Conservation (phyloP, 2,888 invertebrate genomes). For the Eupithecia vulgata region DNA sequence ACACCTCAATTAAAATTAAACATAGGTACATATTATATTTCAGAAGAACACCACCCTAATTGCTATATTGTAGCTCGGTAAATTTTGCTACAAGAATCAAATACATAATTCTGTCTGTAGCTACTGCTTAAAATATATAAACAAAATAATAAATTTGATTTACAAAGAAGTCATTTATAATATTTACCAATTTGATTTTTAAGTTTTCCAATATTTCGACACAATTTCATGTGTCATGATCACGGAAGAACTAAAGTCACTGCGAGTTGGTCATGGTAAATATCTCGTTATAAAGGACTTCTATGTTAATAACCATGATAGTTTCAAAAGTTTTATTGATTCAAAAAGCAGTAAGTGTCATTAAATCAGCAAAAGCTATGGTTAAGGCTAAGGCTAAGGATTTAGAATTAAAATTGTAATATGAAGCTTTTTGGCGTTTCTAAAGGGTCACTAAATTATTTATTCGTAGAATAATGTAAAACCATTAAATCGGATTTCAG, state of each 20-base stretch:
- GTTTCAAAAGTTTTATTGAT: too few relatives aligned
- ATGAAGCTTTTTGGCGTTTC: constrained; percentile 12
- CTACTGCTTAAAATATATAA: not conserved
- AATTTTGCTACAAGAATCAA: not conserved
- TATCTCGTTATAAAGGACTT: too few relatives aligned
- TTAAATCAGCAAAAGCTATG: not conserved
- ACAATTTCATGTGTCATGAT: too few relatives aligned
- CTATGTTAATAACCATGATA: too few relatives aligned
- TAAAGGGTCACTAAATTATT: constrained; percentile 35
- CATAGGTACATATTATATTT: too few relatives aligned
- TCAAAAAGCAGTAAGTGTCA: not conserved
- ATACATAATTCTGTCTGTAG: not conserved
- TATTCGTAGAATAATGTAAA: constrained; percentile 37
- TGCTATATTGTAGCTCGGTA: not conserved
- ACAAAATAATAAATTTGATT: not conserved
- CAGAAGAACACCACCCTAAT: not conserved
- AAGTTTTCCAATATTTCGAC: too few relatives aligned
- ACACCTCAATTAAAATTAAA: not conserved
- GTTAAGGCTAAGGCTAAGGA: too few relatives aligned
- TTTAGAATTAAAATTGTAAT: constrained; percentile 4
- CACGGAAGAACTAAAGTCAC: too few relatives aligned
- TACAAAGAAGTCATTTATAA: not conserved
- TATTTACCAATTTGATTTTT: too few relatives aligned
- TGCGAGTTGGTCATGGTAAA: too few relatives aligned
- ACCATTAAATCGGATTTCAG: constrained; percentile 73